A percentile compares a stretch with the other conserved stretches of the same genome.
These are phyloP conservation scores for Microplitis mediator DNA, from an alignment of 1,140 invertebrate species.

Conservation along the genomic window DNA sequence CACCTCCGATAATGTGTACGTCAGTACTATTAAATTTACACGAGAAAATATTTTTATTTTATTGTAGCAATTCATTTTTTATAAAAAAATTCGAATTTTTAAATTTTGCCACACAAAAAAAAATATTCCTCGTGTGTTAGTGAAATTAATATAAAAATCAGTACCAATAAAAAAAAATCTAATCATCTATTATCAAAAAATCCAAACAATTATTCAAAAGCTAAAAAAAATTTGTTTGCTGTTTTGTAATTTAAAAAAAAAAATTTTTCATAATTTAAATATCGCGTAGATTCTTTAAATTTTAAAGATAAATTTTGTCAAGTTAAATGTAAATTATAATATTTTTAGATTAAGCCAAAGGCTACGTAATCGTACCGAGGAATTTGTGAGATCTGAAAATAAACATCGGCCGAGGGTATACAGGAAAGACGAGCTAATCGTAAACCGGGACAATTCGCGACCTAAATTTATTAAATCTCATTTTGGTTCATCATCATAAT, in stretches of 20 bases:
- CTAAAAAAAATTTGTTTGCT: too few species aligned
- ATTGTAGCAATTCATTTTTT: too few species aligned
- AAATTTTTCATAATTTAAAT: not conserved
- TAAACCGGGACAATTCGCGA: slow-evolving; percentile 19
- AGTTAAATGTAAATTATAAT: slow-evolving; percentile 27
- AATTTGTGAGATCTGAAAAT: slow-evolving; percentile 40
- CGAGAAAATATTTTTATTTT: not conserved
- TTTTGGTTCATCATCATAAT: not conserved
- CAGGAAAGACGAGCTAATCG: slow-evolving; percentile 24
- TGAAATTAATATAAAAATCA: too few species aligned
- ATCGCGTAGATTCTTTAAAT: not conserved
- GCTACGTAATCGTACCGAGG: slow-evolving; percentile 27
- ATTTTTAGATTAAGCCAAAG: slow-evolving; percentile 38
- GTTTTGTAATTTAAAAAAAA: not conserved
- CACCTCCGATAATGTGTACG: not conserved
- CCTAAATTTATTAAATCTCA: slow-evolving; percentile 10
- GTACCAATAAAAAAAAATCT: too few species aligned
- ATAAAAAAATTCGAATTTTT: too few species aligned
- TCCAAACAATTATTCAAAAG: too few species aligned
- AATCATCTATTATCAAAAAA: too few species aligned
- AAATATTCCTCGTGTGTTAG: too few species aligned
- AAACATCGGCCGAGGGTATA: slow-evolving; percentile 30
- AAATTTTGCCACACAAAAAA: too few species aligned
- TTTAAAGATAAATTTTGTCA: not conserved
- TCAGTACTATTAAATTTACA: not conserved